Evolutionary conservation across 2,888 invertebrate genomes (phyloP), one percentile per base, ranked within the genome.

Genomic region (Drosophila sordidapex): DNA sequence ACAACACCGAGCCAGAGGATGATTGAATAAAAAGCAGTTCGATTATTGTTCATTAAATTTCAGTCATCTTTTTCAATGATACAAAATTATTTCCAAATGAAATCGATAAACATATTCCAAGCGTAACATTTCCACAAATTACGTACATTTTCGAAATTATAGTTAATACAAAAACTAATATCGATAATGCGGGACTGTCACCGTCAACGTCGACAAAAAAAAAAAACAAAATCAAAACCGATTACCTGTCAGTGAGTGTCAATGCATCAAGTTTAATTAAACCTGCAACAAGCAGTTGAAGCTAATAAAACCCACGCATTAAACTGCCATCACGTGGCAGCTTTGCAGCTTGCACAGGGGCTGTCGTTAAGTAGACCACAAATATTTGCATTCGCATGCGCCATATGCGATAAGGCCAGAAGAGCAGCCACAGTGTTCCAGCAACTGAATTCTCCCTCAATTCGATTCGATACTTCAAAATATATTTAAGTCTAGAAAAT

Each of bases 181-280:
- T 27, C 5, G 35, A 10, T 15, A n/a, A 25, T 15, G 3, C 21
- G 3, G 46, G 33, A 6, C 79, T 53, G 62, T 65, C 62, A 54
- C 35, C 35, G 57, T 21, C 57, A 33, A 4, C 31, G 2, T 31
- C 31, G 31, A 8, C 2, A 10, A 33, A 10, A 33, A 33, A 33
- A 33, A 21, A 33, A 33, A 76, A 67, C 25, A 69, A 5, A 40
- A 36, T 80, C 70, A 63, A 51, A 67, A 67, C 64, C 67, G n/a
- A 72, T 77, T 51, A 78, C 38, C 70, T 63, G 63, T 78, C 60
- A 63, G 74, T 81, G 71, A 57, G 66, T 82, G 87, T 87, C 88
- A 70, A 67, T 65, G 49, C 40, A 51, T 36, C 52, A 69, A 53
- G 71, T 82, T 81, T 87, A 88, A 87, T 87, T 90, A 87, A 76